Percentiles rank a stretch among this genome's conserved stretches.
Evolutionary conservation across 2,888 invertebrate species (phyloP).

Genomic region (Ligdia adustata): DNA sequence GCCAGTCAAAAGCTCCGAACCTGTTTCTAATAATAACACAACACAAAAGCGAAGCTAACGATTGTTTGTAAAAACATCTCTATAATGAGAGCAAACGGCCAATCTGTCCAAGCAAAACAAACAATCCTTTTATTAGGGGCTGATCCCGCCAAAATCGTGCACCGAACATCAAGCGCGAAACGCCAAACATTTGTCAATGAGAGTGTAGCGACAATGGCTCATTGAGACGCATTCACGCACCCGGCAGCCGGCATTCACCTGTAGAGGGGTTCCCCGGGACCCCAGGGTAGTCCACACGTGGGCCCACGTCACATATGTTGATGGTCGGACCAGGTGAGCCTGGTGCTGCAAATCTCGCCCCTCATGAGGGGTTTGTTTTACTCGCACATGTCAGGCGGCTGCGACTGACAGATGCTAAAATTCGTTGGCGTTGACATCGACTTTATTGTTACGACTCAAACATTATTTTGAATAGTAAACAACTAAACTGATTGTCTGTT

Average conservation of each 20-base stretch:
- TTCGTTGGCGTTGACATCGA: slow-evolving; percentile 75
- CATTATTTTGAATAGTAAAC: slow-evolving; percentile 13
- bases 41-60: slow-evolving; percentile 14
- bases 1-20: slow-evolving; percentile 15
- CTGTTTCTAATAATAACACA: slow-evolving; percentile 10
- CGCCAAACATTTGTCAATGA: slow-evolving; percentile 73
- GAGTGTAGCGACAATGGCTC: slow-evolving; percentile 60
- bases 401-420: slow-evolving; percentile 82
- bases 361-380: slow-evolving; percentile 69
- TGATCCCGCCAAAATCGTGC: slow-evolving; percentile 61
- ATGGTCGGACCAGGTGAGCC: slow-evolving; percentile 56
- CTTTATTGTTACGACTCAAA: slow-evolving; percentile 50
- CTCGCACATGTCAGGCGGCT: slow-evolving; percentile 79
- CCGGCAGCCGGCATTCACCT: slow-evolving; percentile 58
- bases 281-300: slow-evolving; percentile 58
- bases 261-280: slow-evolving; percentile 71
- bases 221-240: slow-evolving; percentile 65
- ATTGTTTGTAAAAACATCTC: slow-evolving; percentile 21
- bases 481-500: not conserved
- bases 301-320: slow-evolving; percentile 63
- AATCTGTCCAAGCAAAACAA: slow-evolving; percentile 46
- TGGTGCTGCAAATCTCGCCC: slow-evolving; percentile 76
- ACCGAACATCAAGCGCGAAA: slow-evolving; percentile 72
- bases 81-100: slow-evolving; percentile 28
- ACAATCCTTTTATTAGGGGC: slow-evolving; percentile 58